Percentiles rank a stretch among this genome's conserved stretches.
phyloP scores from a whole-genome alignment of 2,888 invertebrate species.

The Ophioninae sp. region DNA sequence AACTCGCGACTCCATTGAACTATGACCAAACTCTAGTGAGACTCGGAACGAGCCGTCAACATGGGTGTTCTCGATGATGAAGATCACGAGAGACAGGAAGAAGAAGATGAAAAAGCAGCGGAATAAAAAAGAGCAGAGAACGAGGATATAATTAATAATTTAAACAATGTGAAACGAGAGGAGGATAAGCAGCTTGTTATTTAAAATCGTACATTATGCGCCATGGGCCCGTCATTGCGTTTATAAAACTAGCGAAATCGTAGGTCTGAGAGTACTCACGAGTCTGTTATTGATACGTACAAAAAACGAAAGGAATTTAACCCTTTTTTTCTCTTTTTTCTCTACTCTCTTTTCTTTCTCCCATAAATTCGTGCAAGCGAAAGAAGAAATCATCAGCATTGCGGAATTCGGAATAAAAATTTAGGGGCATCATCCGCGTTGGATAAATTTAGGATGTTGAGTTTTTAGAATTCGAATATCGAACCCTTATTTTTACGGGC shows the following conservation, averaged over 20 bases:
- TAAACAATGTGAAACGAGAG: conserved; percentile 1
- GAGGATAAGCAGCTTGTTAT: conserved; percentile 28
- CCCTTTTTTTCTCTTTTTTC: not conserved
- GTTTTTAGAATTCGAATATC: conserved; percentile 12
- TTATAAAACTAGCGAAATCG: conserved; percentile 46
- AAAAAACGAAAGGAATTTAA: conserved; percentile 25
- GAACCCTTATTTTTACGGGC: conserved; percentile 27
- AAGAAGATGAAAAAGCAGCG: not conserved
- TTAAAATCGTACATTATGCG: conserved; percentile 41
- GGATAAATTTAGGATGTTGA: conserved; percentile 1
- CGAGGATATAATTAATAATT: not conserved
- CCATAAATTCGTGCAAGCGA: not conserved
- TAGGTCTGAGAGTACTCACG: conserved; percentile 55
- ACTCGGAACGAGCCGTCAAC: conserved; percentile 33
- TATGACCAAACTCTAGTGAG: conserved; percentile 59
- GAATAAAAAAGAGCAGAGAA: not conserved
- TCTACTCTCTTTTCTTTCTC: conserved; percentile 4
- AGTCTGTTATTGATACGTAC: conserved; percentile 47
- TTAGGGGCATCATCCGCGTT: not conserved
- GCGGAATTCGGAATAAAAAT: conserved; percentile 33
- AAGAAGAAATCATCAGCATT: conserved; percentile 10
- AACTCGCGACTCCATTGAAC: conserved; percentile 45
- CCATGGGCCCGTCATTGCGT: conserved; percentile 38
- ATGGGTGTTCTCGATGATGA: conserved; percentile 18
- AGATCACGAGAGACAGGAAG: conserved; percentile 15